Base-by-base conservation (phyloP, 2,113 vertebrate species). In the Ramphastos sulfuratus region DNA sequence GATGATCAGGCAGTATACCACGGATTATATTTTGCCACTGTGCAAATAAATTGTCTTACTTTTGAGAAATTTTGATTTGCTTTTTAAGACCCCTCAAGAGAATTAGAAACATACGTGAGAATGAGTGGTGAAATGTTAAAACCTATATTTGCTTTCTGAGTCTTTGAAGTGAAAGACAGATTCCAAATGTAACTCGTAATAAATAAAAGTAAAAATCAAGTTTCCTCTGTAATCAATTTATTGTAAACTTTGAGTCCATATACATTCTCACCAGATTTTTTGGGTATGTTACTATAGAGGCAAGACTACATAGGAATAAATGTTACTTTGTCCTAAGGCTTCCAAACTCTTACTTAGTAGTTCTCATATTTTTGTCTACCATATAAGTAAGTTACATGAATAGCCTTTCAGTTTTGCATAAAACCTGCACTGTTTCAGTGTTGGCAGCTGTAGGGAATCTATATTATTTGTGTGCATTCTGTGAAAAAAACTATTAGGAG, bases 381-480 rank as follows among this genome's bases (percentile, higher is more conserved):
- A 52, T 96, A 87, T 95, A 95, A 92, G 87, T 93, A 84, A 90
- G 94, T 91, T 87, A 84, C 82, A 87, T 97, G 95, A 97, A 96
- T 96, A 93, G 96, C 96, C 96, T 96, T 97, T 97, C 96, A 97
- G 92, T 97, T 96, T 94, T 92, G 60, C 93, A 98, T 96, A 98
- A 97, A 97, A 95, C 94, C 86, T 97, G 89, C 96, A 96, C 97
- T 98, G 97, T 99, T 97, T 96, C 88, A 86, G 76, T 95, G 78
- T 97, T 97, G 98, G 98, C 97, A 96, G 93, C 96, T 96, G 95
- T 98, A 96, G 97, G 96, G 97, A 98, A 98, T 98, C 97, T 97
- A 92, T 98, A 98, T 97, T 98, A 98, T 97, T 98, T 96, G 97
- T 98, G 96, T 96, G 97, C 94, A 97, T 97, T 97, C 95, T 97